Evolutionary conservation across 2,797 vertebrate genomes (phyloP).

Genomic region (Rallus crepitans): DNA sequence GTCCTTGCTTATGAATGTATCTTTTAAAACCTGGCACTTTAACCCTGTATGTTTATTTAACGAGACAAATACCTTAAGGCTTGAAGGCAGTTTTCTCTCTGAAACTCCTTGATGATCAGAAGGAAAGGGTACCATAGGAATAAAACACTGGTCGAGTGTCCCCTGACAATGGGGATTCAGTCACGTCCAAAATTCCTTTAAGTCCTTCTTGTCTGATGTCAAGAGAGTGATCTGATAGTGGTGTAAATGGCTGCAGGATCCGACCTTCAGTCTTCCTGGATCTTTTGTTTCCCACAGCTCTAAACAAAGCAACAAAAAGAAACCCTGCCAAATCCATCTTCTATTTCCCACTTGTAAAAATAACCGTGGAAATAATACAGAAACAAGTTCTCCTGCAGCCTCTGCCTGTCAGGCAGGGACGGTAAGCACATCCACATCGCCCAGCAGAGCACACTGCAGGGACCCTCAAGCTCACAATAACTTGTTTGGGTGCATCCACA

Average conservation of each 20-base stretch:
- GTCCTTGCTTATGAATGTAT: not conserved
- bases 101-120: constrained; percentile 27
- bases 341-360: not conserved
- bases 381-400: not conserved
- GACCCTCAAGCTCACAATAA: not conserved
- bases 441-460: not conserved
- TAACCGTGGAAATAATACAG: not conserved
- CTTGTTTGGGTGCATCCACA: not conserved
- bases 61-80: constrained; percentile 21
- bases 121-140: not conserved
- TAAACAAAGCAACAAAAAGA: constrained; percentile 17
- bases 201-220: not conserved
- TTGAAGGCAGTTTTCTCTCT: constrained; percentile 19
- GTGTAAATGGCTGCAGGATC: not conserved
- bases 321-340: not conserved
- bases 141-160: not conserved
- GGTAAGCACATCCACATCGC: rapidly evolving
- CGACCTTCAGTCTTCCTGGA: not conserved
- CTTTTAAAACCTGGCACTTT: constrained; percentile 2
- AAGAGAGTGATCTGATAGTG: not conserved
- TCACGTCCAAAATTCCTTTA: not conserved
- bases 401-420: not conserved
- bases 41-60: not conserved
- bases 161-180: not conserved
- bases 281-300: not conserved